Evolutionary conservation across 2,888 invertebrate genomes (phyloP), one percentile per base, ranked within the genome.

Genomic region (Neoitamus cyanurus): DNA sequence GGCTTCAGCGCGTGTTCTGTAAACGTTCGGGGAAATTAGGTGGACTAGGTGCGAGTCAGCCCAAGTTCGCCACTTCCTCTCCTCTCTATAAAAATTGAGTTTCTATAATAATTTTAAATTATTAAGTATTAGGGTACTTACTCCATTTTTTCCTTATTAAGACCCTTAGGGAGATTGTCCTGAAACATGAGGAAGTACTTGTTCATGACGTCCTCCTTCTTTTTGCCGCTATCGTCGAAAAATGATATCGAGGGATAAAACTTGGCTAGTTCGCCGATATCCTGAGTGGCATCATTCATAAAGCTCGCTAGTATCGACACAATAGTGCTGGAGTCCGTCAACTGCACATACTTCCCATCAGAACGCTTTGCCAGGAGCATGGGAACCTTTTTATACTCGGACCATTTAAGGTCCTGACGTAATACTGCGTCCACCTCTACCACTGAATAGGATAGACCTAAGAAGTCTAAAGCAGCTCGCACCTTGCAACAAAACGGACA

Each of bases 401-500:
- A 97, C 97, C 99, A 99, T 89, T 96, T 96, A 84, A 98, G 95
- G 88, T 98, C 96, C 88, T 96, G 95, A 25, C 97, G 93, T 36
- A 84, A 80, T 0, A 99, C 97, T 9, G 99, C 98, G 91, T 99
- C 98, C 0, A 99, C 99, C 92, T 99, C 99, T 2, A 99, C 96
- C 6, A 99, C 94, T 88, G 99, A 96, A 90, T 99, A 99, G 0
- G 97, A 96, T 84, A 99, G 94, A 0, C 99, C 98, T 90, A 96
- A 94, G 88, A 95, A 97, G 91, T 99, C 99, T 11, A 99, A 92
- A 90, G 96, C 97, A 0, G 97, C 95, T 85, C 98, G 93, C 1
- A 91, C 91, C 93, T 99, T 99, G 90, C 98, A 98, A 91, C 99
- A 99, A 91, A 99, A 99, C 0, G 99, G 99, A 89, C 99, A 99